phyloP scores from a whole-genome alignment of 1,140 invertebrate species.

The Spodoptera litura region DNA sequence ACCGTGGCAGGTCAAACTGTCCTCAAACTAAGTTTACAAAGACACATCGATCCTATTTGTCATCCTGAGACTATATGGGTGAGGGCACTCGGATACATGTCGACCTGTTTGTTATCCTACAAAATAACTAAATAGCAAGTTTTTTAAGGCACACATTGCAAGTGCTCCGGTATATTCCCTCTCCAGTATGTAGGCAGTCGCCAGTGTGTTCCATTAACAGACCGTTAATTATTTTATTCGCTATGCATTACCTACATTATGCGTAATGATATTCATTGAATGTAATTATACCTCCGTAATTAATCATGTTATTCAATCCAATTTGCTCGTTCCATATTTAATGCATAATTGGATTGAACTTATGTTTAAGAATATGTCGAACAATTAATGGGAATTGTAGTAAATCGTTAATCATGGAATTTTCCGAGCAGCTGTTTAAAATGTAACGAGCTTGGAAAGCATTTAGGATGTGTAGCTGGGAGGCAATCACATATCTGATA shows the following conservation, averaged over 20 bases:
- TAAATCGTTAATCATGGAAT: too few species aligned
- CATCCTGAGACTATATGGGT: neutral
- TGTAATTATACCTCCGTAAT: neutral
- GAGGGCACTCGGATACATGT: too few species aligned
- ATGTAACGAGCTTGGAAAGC: neutral
- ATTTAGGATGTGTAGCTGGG: neutral
- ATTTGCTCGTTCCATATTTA: neutral
- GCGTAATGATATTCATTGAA: neutral
- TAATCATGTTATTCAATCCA: neutral
- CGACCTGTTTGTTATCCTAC: too few species aligned
- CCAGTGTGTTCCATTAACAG: neutral
- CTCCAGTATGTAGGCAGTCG: too few species aligned
- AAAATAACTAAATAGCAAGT: neutral
- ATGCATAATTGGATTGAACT: neutral
- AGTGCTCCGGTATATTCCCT: too few species aligned
- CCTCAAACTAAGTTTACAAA: constrained; percentile 4
- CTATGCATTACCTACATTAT: neutral
- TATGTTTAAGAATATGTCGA: neutral
- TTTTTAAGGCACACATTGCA: neutral
- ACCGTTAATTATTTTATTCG: neutral
- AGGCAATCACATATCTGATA: constrained; percentile 22
- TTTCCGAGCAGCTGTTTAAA: too few species aligned
- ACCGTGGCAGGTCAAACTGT: neutral
- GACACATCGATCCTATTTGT: constrained; percentile 4
- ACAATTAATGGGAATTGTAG: neutral